A percentile compares a stretch with the other conserved stretches of the same genome.
These are phyloP conservation scores for Rhadinocentrus ornatus DNA, from an alignment of 2,797 vertebrate species.

Conservation along the genomic window DNA sequence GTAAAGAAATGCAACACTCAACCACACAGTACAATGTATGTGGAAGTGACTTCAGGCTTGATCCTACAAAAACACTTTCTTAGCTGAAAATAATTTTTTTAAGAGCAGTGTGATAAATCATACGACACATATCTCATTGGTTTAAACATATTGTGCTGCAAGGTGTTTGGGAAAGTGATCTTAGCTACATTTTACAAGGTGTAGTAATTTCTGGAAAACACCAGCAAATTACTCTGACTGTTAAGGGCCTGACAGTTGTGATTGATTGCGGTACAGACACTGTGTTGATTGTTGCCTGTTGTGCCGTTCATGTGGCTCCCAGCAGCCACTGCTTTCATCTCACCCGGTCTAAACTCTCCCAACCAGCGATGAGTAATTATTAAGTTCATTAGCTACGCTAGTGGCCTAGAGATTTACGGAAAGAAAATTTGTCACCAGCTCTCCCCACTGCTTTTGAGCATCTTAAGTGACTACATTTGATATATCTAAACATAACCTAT, in stretches of 20 bases:
- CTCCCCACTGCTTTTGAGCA: constrained; percentile 54
- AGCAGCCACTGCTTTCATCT: constrained; percentile 84
- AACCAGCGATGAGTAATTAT: constrained; percentile 89
- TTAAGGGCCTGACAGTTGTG: constrained; percentile 89
- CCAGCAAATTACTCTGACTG: constrained; percentile 84
- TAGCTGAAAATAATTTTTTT: constrained; percentile 60
- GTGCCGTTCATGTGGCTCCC: constrained; percentile 80
- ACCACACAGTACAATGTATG: constrained; percentile 34
- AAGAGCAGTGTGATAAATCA: constrained; percentile 78
- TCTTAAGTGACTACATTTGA: constrained; percentile 46
- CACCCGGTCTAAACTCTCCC: constrained; percentile 74
- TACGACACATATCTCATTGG: constrained; percentile 70
- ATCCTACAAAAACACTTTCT: constrained; percentile 61
- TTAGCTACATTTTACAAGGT: constrained; percentile 83
- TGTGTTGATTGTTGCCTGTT: constrained; percentile 89
- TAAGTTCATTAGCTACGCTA: constrained; percentile 83
- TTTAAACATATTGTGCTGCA: constrained; percentile 79
- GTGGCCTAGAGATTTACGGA: constrained; percentile 80
- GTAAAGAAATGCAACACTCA: constrained; percentile 38
- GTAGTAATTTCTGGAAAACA: constrained; percentile 87
- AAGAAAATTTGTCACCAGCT: constrained; percentile 74
- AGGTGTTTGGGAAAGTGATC: constrained; percentile 84
- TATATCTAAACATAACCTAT: neutral
- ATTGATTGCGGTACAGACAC: constrained; percentile 91
- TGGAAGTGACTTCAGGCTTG: constrained; percentile 54